Base-by-base conservation (phyloP, 1,140 invertebrate species). In the Penaeus chinensis region DNA sequence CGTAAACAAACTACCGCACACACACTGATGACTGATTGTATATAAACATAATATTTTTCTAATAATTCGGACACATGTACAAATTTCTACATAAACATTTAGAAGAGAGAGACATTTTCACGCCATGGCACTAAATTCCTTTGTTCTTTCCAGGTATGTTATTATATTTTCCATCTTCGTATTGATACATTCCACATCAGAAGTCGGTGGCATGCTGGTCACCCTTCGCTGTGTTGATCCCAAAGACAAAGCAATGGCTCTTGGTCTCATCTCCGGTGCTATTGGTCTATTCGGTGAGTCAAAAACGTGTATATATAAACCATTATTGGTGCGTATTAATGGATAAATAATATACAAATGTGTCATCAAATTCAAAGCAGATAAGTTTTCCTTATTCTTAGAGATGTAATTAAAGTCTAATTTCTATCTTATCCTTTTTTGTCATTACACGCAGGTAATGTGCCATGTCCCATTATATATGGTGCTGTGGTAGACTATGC, bases 391-490 rank as follows among this genome's bases (percentile, higher is more conserved):
- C 54, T 80, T 80, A 18, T 24, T 8, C 8, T 80, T 60, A 19
- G 13, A 77, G 24, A 77, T 19, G 18, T 7, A 0, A 16, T 24
- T 79, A 18, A 71, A 24, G 37, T 10, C 47, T 76, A 63, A 27
- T 89, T 60, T 79, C 86, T 87, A 71, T 71, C 62, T 69, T 42
- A 80, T 84, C 22, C 81, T 71, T n/a, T 54, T 60, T 37, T 74
- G 77, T 65, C 42, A 74, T 47, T 74, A 19, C 27, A 60, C 54
- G 61, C 90, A 95, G 94, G 94, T 87, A 98, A 98, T 92, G 96
- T 98, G 90, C 97, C 97, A 90, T 98, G 97, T 93, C 96, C 97
- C 22, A 97, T 98, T 91, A 95, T 98, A 89, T 98, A 98, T 92
- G 97, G 97, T 87, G 96, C 96, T 84, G 96, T 98, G 19, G 96